Percentiles rank a stretch among this genome's conserved stretches.
Evolutionary conservation across 2,888 invertebrate genomes (phyloP).

Genomic region (Merodon equestris): DNA sequence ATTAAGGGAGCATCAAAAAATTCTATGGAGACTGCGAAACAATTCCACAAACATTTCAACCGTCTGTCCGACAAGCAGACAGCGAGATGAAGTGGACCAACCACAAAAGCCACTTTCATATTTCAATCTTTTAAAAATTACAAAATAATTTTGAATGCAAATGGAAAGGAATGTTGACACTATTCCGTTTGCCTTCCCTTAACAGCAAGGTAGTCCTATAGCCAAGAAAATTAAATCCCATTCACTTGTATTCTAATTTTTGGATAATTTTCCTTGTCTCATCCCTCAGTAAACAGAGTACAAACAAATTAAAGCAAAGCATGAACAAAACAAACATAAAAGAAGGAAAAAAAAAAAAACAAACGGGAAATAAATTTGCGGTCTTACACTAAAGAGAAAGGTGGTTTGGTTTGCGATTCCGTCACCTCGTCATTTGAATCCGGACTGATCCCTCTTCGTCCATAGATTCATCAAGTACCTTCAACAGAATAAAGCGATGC

Average conservation of each 20-base stretch:
- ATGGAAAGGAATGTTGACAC: slow-evolving; percentile 53
- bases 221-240: slow-evolving; percentile 50
- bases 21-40: too few relatives aligned
- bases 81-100: too few relatives aligned
- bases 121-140: slow-evolving; percentile 38
- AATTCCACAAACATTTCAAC: too few relatives aligned
- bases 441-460: not conserved
- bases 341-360: slow-evolving; percentile 24
- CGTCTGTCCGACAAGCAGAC: too few relatives aligned
- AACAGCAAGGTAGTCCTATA: not conserved
- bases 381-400: slow-evolving; percentile 33
- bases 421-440: slow-evolving; percentile 46
- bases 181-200: slow-evolving; percentile 8
- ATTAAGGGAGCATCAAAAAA: too few relatives aligned
- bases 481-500: slow-evolving; percentile 57
- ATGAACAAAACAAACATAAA: too few relatives aligned
- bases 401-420: slow-evolving; percentile 36
- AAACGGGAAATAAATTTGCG: slow-evolving; percentile 27
- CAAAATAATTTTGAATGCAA: slow-evolving; percentile 37
- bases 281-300: slow-evolving; percentile 37
- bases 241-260: slow-evolving; percentile 62
- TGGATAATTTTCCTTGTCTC: slow-evolving; percentile 64
- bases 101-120: slow-evolving; percentile 40
- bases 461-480: slow-evolving; percentile 15
- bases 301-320: slow-evolving; percentile 26